A percentile compares a stretch with the other conserved stretches of the same genome.
These are phyloP conservation scores for Ectemnius continuus DNA, from an alignment of 2,888 invertebrate genomes.

Conservation along the genomic window DNA sequence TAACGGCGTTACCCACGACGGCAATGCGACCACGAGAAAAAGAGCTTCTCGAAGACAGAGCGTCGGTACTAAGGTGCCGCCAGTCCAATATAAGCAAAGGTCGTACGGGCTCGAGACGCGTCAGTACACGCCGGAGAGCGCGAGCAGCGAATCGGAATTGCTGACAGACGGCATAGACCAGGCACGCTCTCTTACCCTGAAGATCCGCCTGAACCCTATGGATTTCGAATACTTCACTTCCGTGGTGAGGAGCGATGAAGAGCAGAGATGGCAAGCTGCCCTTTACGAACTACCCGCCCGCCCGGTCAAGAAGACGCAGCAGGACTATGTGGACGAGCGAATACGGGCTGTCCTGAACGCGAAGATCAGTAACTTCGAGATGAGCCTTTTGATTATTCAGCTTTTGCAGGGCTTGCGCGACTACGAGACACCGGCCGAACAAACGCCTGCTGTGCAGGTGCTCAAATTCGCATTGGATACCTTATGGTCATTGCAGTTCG, in stretches of 20 bases:
- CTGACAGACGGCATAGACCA: slow-evolving; percentile 78
- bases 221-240: slow-evolving; percentile 83
- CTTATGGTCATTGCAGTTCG: slow-evolving; percentile 82
- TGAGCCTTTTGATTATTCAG: slow-evolving; percentile 81
- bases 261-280: slow-evolving; percentile 75
- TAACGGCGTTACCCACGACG: slow-evolving; percentile 38
- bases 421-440: slow-evolving; percentile 80
- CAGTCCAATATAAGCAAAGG: slow-evolving; percentile 40
- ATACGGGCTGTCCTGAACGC: slow-evolving; percentile 80
- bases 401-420: slow-evolving; percentile 80
- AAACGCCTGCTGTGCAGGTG: slow-evolving; percentile 81
- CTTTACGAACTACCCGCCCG: slow-evolving; percentile 77
- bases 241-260: slow-evolving; percentile 78
- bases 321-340: slow-evolving; percentile 80
- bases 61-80: slow-evolving; percentile 30
- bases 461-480: slow-evolving; percentile 82
- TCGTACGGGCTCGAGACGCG: slow-evolving; percentile 35
- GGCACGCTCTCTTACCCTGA: slow-evolving; percentile 80
- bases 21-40: slow-evolving; percentile 42
- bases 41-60: slow-evolving; percentile 38
- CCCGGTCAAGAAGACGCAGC: slow-evolving; percentile 78
- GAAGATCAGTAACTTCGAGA: slow-evolving; percentile 80
- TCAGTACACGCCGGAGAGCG: slow-evolving; percentile 42
- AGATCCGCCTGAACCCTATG: slow-evolving; percentile 81
- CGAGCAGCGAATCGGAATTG: slow-evolving; percentile 74